Conservation (phyloP, 1,140 invertebrate genomes). For the Drosophila sturtevanti region DNA sequence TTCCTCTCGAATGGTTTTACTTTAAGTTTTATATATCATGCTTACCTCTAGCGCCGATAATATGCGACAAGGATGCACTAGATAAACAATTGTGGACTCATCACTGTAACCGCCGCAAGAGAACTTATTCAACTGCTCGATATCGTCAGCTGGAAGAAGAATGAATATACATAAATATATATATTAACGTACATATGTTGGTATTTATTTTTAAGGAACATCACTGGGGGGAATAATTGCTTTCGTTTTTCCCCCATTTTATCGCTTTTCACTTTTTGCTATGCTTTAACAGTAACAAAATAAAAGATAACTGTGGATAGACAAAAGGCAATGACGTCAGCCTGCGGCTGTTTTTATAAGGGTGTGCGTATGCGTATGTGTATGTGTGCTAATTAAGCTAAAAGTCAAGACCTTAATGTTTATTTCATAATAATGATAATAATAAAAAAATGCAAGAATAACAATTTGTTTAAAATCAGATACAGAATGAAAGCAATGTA, state of each 20-base stretch:
- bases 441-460: conserved; percentile 28
- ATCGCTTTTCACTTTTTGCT: conserved; percentile 26
- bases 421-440: conserved; percentile 49
- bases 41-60: conserved; percentile 90
- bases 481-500: conserved; percentile 18
- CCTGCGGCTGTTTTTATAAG: conserved; percentile 28
- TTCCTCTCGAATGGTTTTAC: conserved; percentile 5
- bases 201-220: conserved; percentile 3
- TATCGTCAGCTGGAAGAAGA: conserved; percentile 87
- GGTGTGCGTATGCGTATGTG: conserved; percentile 9
- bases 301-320: conserved; percentile 58
- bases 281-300: conserved; percentile 49
- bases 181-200: not conserved
- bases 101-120: conserved; percentile 91
- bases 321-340: conserved; percentile 55
- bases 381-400: conserved; percentile 66
- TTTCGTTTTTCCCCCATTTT: conserved; percentile 32
- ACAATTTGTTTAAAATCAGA: conserved; percentile 1
- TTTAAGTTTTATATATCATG: conserved; percentile 1
- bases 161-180: not conserved
- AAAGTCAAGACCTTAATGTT: conserved; percentile 32
- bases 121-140: conserved; percentile 90
- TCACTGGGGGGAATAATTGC: conserved; percentile 34
- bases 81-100: conserved; percentile 91
- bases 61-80: conserved; percentile 93